Conservation (phyloP, 2,888 invertebrate genomes). For the Agrochola circellaris region DNA sequence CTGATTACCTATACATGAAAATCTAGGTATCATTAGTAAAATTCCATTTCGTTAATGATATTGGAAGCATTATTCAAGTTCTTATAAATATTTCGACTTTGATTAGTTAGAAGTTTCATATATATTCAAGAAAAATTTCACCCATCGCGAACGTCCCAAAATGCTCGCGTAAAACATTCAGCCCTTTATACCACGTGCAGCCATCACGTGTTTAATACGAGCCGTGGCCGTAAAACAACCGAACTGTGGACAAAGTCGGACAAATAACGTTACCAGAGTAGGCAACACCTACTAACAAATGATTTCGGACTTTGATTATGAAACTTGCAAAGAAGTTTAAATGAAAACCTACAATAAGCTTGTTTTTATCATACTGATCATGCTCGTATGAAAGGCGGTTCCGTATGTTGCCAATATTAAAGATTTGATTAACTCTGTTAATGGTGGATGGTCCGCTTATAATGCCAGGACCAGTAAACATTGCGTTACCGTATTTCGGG, state of each 20-base stretch:
- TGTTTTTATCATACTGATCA: conserved; percentile 2
- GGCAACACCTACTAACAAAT: conserved; percentile 49
- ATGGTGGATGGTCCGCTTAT: background rate
- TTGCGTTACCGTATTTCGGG: background rate
- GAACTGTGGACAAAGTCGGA: conserved; percentile 56
- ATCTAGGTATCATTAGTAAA: too few species aligned
- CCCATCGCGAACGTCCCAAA: conserved; percentile 3
- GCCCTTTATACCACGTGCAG: conserved; percentile 64
- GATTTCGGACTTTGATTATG: conserved; percentile 31
- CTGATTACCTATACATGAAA: too few species aligned
- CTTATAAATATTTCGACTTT: background rate
- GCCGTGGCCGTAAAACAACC: conserved; percentile 62
- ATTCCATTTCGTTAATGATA: too few species aligned
- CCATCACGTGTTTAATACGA: conserved; percentile 66
- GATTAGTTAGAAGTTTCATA: too few species aligned
- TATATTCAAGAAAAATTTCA: background rate
- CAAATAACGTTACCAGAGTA: conserved; percentile 41
- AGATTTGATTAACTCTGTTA: background rate
- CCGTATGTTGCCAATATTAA: background rate
- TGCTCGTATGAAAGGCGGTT: background rate
- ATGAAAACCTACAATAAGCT: conserved; percentile 4
- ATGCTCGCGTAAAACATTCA: conserved; percentile 50
- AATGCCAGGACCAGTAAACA: background rate
- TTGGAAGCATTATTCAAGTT: too few species aligned
- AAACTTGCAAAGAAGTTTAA: conserved; percentile 29